Base-by-base conservation (phyloP, 1,140 invertebrate genomes). In the Manduca sexta region DNA sequence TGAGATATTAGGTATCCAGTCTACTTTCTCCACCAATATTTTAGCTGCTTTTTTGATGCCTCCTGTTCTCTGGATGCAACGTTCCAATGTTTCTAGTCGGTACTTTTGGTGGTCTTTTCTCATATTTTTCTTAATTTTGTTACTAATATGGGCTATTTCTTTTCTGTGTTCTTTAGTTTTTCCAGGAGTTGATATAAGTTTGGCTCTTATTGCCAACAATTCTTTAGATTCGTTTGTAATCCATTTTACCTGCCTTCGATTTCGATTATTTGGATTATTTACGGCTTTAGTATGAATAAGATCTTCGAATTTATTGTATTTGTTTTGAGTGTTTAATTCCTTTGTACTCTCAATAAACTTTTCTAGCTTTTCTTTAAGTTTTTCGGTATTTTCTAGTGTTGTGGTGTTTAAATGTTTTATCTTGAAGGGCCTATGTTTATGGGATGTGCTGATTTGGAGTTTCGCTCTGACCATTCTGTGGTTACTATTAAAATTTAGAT, bases 61-160 rank as follows among this genome's bases (percentile, higher is more conserved):
- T 12, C 59, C 50, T 42, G 58, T 65, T 58, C 60, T 61, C 4
- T 58, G 48, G 35, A 63, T 56, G n/a, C 49, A 29, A 21, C 49
- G 12, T 47, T 39, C 45, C 10, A 60, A 44, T 38, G 47, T 13
- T 11, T 52, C 52, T 0, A 49, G 1, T 47, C 53, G 49, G n/a
- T 56, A 13, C 45, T 21, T 34, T 50, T 56, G 52, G 12, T 30
- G 56, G 11, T 66, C 30, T 50, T 47, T 62, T 50, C 50, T 48
- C 30, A 62, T 49, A 41, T 49, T 40, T 50, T 2, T 10, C 47
- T 57, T 48, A 10, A 63, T 60, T 40, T 52, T 40, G 47, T 62
- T 66, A 45, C 57, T 60, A n/a, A 64, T 52, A 29, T 50, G 40
- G 39, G 48, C 14, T 35, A 56, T 64, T 7, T 45, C 17, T n/a